Conservation (phyloP, 2,888 invertebrate species). For the Villa cingulata region DNA sequence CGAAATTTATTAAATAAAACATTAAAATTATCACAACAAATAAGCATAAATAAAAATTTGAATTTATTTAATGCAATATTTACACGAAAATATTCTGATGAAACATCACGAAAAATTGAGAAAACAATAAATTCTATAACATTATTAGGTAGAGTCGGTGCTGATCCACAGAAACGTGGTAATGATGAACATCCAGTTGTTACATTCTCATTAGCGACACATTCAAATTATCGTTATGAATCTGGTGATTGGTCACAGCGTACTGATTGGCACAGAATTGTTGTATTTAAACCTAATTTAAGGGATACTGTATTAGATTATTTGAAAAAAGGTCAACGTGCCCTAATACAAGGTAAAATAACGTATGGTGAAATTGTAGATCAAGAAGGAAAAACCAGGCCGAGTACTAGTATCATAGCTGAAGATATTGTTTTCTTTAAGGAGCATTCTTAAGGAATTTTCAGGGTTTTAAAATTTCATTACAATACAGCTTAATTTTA, state of each 20-base stretch:
- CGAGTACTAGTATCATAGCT: constrained; percentile 69
- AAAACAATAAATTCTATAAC: constrained; percentile 72
- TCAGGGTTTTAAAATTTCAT: too few species aligned
- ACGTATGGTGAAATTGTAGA: constrained; percentile 75
- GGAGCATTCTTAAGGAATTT: too few species aligned
- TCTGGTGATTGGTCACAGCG: constrained; percentile 67
- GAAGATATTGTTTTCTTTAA: constrained; percentile 79
- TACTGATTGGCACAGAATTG: constrained; percentile 85
- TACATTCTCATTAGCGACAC: constrained; percentile 81
- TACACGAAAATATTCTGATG: background rate
- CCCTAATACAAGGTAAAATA: constrained; percentile 67
- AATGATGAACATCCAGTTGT: constrained; percentile 70
- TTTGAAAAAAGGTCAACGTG: constrained; percentile 73
- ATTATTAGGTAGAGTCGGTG: constrained; percentile 73
- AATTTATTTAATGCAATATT: background rate
- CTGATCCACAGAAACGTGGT: constrained; percentile 78
- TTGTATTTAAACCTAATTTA: constrained; percentile 72
- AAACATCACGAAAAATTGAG: background rate
- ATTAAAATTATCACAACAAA: background rate
- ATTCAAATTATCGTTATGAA: constrained; percentile 67
- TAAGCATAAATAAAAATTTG: background rate
- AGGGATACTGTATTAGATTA: constrained; percentile 66
- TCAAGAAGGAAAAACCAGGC: constrained; percentile 54
- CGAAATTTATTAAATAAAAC: background rate
- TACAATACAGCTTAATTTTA: background rate